Evolutionary conservation across 1,140 invertebrate species (phyloP), one percentile per base, ranked within the genome.

Genomic region (Bombus pyrosoma): DNA sequence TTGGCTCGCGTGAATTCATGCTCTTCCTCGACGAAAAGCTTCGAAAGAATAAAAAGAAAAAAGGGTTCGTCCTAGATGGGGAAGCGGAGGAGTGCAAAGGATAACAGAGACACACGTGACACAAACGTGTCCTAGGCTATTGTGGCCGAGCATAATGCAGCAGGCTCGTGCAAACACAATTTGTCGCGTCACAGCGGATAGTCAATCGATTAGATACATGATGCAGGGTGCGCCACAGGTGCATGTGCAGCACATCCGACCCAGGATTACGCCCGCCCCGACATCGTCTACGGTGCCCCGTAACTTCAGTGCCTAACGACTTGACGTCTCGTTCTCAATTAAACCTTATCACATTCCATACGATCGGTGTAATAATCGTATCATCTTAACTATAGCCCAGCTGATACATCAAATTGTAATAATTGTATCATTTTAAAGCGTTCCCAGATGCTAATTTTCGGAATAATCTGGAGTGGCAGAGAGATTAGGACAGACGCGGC

Each of bases 141-240:
- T 89, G 87, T 89, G 78, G 43, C 62, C 66, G n/a, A 28, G 74
- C 64, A 84, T 87, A 90, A 89, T 89, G 88, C 85, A 43, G 59
- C 68, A 73, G 79, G 66, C 64, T 82, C 76, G 76, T 73, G 73
- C 91, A 93, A 92, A 92, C 87, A 89, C 93, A 93, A 93, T 93
- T 93, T 93, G 86, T 90, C 91, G 89, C 89, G 91, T 93, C 91
- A 91, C 91, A 89, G 92, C 90, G 91, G 90, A 93, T 93, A 92
- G 90, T 92, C 92, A 89, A 93, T 92, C 93, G 92, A 93, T 93
- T 93, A 93, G 89, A 64, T 74, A 73, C 81, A 78, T 47, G 59
- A 66, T 59, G 86, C 86, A 78, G 74, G 87, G 83, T 88, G 85
- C 87, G 89, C 91, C 90, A 92, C 92, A 92, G 91, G 91, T 92